These are phyloP conservation scores for Leptodactylus fuscus DNA, from an alignment of 2,113 vertebrate genomes.

Conservation along the genomic window DNA sequence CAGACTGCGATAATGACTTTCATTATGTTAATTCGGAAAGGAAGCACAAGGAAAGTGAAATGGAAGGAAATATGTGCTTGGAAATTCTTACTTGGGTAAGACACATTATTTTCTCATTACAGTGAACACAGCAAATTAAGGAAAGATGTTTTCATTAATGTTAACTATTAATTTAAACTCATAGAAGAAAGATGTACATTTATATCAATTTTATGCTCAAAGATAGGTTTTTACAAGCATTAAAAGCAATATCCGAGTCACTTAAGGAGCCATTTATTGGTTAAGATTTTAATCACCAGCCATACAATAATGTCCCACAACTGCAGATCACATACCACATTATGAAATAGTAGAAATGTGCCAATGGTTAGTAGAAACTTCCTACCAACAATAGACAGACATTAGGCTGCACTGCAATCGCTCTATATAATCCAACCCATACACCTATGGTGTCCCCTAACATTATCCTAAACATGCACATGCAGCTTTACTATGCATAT, in stretches of 20 bases:
- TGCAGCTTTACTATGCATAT: no score
- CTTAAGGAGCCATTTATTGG: not conserved
- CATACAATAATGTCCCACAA: no score
- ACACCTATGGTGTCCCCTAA: no score
- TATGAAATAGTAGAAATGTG: not conserved
- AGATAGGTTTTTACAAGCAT: not conserved
- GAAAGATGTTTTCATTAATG: conserved; percentile 17
- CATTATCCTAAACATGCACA: no score
- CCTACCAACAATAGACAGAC: no score
- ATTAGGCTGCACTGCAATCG: no score
- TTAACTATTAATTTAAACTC: conserved; percentile 31
- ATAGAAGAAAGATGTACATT: conserved; percentile 1
- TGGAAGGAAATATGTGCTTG: conserved; percentile 30
- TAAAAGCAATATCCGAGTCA: not conserved
- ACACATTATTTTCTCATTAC: conserved; percentile 52
- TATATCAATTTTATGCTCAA: not conserved
- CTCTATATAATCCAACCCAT: no score
- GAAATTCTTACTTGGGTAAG: conserved; percentile 17
- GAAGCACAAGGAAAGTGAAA: conserved; percentile 23
- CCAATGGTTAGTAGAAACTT: no score
- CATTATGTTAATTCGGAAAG: conserved; percentile 40
- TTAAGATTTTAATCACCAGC: not conserved
- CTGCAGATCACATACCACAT: not conserved
- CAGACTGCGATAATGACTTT: conserved; percentile 45
- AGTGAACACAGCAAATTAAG: conserved; percentile 21